These are phyloP conservation scores for Drosophila eohydei DNA, from an alignment of 2,888 invertebrate genomes.

Conservation along the genomic window DNA sequence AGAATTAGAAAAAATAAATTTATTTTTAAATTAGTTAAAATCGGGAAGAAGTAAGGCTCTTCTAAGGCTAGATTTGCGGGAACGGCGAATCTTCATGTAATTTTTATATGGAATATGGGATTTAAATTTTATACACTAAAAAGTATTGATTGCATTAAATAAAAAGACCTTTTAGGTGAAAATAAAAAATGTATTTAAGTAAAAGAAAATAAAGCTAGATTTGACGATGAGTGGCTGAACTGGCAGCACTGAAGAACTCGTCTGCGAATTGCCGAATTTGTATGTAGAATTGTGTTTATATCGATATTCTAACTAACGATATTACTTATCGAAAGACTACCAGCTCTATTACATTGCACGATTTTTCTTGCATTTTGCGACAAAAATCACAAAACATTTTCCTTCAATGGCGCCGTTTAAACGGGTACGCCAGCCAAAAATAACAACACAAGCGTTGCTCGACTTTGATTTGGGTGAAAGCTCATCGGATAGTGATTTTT, in stretches of 20 bases:
- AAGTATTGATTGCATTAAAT: background rate
- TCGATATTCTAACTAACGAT: slow-evolving; percentile 3
- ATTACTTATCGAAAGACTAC: slow-evolving; percentile 10
- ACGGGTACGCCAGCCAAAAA: slow-evolving; percentile 87
- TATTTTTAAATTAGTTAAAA: background rate
- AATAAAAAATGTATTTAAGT: too few species aligned
- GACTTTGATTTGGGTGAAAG: slow-evolving; percentile 95
- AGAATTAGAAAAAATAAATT: background rate
- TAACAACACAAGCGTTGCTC: slow-evolving; percentile 89
- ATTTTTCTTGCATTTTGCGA: slow-evolving; percentile 25
- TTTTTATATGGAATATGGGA: background rate
- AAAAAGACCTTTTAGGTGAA: background rate
- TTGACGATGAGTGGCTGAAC: background rate
- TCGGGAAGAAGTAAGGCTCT: too few species aligned
- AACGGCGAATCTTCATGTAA: background rate
- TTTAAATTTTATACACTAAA: background rate
- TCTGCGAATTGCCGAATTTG: background rate
- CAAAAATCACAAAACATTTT: slow-evolving; percentile 31
- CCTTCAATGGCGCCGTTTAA: slow-evolving; percentile 77
- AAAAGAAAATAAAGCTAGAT: background rate
- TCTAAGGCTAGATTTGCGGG: too few species aligned
- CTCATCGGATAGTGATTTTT: slow-evolving; percentile 97
- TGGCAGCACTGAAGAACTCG: background rate
- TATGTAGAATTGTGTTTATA: background rate
- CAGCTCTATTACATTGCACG: slow-evolving; percentile 28